Conservation (phyloP, 2,797 vertebrate species). For the Crossoptilon crossoptilon region DNA sequence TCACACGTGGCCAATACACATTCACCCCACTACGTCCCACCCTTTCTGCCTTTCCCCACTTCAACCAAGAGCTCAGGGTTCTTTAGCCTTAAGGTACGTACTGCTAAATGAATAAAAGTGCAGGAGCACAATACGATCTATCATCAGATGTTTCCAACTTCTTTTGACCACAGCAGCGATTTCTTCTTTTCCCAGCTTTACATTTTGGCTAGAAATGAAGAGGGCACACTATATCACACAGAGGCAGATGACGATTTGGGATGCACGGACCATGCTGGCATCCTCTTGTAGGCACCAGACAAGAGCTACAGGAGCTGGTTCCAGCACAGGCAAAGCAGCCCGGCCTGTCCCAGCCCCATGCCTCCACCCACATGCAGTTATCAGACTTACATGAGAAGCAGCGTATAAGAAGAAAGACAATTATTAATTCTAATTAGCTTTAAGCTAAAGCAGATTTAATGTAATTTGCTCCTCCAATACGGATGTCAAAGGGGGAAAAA, state of each 20-base stretch:
- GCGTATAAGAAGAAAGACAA: slow-evolving; percentile 22
- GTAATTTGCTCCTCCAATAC: background rate
- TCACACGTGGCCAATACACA: background rate
- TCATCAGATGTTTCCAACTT: background rate
- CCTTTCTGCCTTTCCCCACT: background rate
- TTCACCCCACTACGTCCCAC: background rate
- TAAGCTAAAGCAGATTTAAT: slow-evolving; percentile 35
- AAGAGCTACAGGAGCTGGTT: background rate
- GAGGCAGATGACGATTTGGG: background rate
- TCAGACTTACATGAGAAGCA: background rate
- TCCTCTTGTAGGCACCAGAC: fast-evolving
- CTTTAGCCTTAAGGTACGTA: background rate
- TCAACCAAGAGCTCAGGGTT: background rate
- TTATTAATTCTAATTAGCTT: slow-evolving; percentile 44
- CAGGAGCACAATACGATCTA: background rate
- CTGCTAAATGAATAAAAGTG: background rate
- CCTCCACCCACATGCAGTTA: background rate
- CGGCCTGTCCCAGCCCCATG: background rate
- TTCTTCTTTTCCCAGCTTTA: background rate
- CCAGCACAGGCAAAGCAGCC: background rate
- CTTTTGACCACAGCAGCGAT: background rate
- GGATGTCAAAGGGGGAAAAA: background rate
- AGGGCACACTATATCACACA: background rate
- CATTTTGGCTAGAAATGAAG: background rate
- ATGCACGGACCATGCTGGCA: background rate